These are phyloP conservation scores for Notocelia uddmanniana DNA, from an alignment of 2,888 invertebrate species.

Conservation along the genomic window DNA sequence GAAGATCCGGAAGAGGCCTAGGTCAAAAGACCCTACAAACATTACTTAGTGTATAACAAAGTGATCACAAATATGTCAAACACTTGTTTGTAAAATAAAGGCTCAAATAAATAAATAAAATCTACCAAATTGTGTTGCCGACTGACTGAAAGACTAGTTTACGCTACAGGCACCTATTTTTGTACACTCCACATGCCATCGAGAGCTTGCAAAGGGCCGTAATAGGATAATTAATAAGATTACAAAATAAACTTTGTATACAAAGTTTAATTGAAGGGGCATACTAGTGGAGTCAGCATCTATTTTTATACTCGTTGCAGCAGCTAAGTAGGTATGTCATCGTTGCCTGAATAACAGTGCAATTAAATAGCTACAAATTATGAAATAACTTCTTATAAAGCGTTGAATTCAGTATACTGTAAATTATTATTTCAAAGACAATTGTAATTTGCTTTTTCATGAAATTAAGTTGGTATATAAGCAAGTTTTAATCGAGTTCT, in stretches of 20 bases:
- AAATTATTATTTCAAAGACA: not conserved
- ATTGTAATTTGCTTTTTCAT: not conserved
- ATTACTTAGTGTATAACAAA: too few species aligned
- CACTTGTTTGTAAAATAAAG: too few species aligned
- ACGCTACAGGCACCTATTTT: slow-evolving; percentile 30
- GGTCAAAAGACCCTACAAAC: too few species aligned
- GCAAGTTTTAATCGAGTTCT: not conserved
- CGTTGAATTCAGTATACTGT: not conserved
- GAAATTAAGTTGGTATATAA: not conserved
- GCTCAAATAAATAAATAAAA: too few species aligned
- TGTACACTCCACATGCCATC: slow-evolving; percentile 9
- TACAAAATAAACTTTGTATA: slow-evolving; percentile 34
- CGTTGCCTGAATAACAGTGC: not conserved
- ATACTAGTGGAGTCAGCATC: not conserved
- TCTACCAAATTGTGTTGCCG: too few species aligned
- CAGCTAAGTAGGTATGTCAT: not conserved
- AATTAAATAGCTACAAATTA: not conserved
- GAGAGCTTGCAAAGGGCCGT: slow-evolving; percentile 12
- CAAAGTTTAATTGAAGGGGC: slow-evolving; percentile 34
- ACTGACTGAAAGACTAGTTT: slow-evolving; percentile 26
- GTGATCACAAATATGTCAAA: too few species aligned
- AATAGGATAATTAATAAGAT: slow-evolving; percentile 38
- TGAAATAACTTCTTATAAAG: not conserved
- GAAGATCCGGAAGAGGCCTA: too few species aligned
- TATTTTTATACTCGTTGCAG: not conserved